Percentiles rank a stretch among this genome's conserved stretches.
These are phyloP conservation scores for Brachypalpus laphriformis DNA, from an alignment of 2,888 invertebrate genomes.

Conservation along the genomic window DNA sequence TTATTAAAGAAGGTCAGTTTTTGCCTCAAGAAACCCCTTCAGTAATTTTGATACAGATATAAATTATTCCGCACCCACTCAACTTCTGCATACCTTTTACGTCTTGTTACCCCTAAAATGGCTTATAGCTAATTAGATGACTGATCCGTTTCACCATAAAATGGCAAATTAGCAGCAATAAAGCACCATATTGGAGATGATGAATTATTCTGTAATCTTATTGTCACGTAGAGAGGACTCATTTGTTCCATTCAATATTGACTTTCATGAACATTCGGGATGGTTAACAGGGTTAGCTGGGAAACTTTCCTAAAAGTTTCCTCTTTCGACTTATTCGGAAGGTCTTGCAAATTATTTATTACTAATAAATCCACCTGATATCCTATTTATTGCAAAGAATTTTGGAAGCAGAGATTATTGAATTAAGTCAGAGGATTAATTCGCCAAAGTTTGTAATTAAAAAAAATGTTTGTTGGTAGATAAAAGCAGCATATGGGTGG, in stretches of 20 bases:
- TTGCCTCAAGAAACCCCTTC: too few relatives aligned
- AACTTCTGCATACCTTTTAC: neutral
- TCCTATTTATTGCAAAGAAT: neutral
- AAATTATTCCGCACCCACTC: neutral
- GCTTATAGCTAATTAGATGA: slow-evolving; percentile 48
- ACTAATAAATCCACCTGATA: slow-evolving; percentile 32
- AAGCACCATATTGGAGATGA: slow-evolving; percentile 34
- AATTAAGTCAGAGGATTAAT: neutral
- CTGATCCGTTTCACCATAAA: slow-evolving; percentile 44
- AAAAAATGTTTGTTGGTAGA: too few relatives aligned
- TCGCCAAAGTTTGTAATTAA: too few relatives aligned
- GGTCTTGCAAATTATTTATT: slow-evolving; percentile 41
- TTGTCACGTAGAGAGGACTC: slow-evolving; percentile 55
- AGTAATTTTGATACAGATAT: too few relatives aligned
- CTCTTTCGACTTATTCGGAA: slow-evolving; percentile 23
- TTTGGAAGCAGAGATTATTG: neutral
- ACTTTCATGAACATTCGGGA: slow-evolving; percentile 16
- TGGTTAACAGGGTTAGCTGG: slow-evolving; percentile 3
- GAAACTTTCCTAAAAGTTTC: slow-evolving; percentile 37
- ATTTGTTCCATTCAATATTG: slow-evolving; percentile 54
- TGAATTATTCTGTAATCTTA: slow-evolving; percentile 48
- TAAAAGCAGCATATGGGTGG: too few relatives aligned
- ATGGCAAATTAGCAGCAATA: slow-evolving; percentile 48
- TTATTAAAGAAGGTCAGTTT: too few relatives aligned
- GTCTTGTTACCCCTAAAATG: neutral